Evolutionary conservation across 2,113 vertebrate species (phyloP).

Genomic region (Illadopsis cleaveri): DNA sequence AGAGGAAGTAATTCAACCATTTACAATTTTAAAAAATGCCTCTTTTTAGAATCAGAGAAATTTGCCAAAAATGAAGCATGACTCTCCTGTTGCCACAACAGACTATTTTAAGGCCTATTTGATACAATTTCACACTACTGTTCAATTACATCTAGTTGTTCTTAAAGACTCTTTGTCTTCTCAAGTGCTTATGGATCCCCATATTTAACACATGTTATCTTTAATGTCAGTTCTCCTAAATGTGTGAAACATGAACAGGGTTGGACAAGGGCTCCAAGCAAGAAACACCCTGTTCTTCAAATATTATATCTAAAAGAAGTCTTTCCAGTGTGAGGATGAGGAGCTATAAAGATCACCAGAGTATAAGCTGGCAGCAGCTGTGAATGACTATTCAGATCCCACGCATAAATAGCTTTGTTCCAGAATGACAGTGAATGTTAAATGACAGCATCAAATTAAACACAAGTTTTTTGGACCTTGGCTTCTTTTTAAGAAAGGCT

Average conservation of each 20-base stretch:
- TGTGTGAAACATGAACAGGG: background rate
- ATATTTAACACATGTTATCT: background rate
- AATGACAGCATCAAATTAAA: conserved; percentile 19
- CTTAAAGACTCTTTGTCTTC: background rate
- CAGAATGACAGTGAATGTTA: conserved; percentile 15
- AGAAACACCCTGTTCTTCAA: background rate
- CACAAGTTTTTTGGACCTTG: background rate
- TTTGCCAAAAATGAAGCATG: background rate
- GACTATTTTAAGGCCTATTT: background rate
- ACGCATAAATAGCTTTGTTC: background rate
- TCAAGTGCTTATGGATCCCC: background rate
- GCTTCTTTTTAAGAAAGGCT: background rate
- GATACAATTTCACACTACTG: background rate
- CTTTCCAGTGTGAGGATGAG: background rate
- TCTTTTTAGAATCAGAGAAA: background rate
- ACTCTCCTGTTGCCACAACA: background rate
- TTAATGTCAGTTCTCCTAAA: background rate
- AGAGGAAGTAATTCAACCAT: background rate
- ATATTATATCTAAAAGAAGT: background rate
- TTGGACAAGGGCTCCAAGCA: background rate
- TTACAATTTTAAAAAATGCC: background rate
- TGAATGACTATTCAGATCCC: conserved; percentile 3
- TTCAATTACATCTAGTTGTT: background rate
- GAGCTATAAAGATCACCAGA: conserved; percentile 1
- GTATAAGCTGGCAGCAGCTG: conserved; percentile 45